Conservation (phyloP, 30 jellyfish, hydroid and myxozoan genomes). For the Cassiopea xamachana region DNA sequence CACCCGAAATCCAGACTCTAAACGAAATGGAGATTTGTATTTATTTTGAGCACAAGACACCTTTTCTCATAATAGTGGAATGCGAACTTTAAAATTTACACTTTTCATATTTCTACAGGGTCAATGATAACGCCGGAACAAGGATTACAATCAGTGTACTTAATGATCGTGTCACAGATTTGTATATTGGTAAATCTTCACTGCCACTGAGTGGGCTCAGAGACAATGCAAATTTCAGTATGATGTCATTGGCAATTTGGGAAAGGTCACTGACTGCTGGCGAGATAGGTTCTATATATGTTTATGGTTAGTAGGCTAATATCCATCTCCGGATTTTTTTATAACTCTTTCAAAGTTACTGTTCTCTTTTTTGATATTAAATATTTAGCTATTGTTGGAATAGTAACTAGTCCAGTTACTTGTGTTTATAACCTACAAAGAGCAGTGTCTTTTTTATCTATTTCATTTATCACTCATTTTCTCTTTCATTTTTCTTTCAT, state of each 20-base stretch:
- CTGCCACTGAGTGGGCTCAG: constrained; percentile 15
- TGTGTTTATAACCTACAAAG: too few species aligned
- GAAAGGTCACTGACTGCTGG: constrained; percentile 46
- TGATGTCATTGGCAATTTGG: constrained; percentile 88
- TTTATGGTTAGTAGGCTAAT: constrained; percentile 46
- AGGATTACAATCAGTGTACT: constrained; percentile 6
- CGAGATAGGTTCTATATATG: constrained; percentile 58
- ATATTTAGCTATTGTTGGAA: too few species aligned
- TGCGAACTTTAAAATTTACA: not conserved
- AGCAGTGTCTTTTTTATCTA: too few species aligned
- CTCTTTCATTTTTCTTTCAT: too few species aligned
- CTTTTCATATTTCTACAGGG: constrained; percentile 40
- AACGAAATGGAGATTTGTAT: too few species aligned
- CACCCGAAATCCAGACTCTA: too few species aligned
- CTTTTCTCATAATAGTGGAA: not conserved
- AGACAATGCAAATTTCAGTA: constrained; percentile 41
- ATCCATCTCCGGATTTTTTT: too few species aligned
- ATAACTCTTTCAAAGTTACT: too few species aligned
- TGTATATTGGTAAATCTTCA: constrained; percentile 70
- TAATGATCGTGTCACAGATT: constrained; percentile 49
- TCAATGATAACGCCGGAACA: constrained; percentile 62
- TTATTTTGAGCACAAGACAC: too few species aligned
- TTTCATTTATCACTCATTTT: too few species aligned
- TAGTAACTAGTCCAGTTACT: too few species aligned
- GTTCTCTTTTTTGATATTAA: too few species aligned